These are phyloP conservation scores for Lampropteryx suffumata DNA, from an alignment of 2,888 invertebrate species.

Conservation along the genomic window DNA sequence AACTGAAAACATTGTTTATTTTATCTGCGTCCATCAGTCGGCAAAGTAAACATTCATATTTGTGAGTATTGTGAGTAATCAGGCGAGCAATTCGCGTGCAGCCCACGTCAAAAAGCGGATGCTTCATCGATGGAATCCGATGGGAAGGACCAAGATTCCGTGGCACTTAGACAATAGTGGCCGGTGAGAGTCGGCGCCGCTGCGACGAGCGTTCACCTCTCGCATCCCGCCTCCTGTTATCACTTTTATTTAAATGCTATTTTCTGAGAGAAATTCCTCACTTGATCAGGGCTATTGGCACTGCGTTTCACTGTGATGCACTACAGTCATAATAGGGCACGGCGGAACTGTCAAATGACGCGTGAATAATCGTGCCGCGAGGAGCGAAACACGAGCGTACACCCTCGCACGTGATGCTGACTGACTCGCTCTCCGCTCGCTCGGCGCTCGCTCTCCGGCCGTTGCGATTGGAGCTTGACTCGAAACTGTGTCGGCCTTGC, in stretches of 20 bases:
- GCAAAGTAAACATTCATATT: slow-evolving; percentile 59
- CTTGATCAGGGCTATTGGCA: slow-evolving; percentile 56
- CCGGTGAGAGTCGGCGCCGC: slow-evolving; percentile 80
- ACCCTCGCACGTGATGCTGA: slow-evolving; percentile 77
- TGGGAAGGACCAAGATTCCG: slow-evolving; percentile 81
- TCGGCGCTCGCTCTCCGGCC: slow-evolving; percentile 34
- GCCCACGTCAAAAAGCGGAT: slow-evolving; percentile 70
- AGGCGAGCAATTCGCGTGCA: slow-evolving; percentile 64
- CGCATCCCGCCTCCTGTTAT: slow-evolving; percentile 66
- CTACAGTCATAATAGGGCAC: slow-evolving; percentile 69
- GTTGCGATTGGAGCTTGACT: slow-evolving; percentile 52
- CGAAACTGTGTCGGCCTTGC: slow-evolving; percentile 59
- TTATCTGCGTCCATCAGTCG: slow-evolving; percentile 63
- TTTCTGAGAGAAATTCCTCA: slow-evolving; percentile 47
- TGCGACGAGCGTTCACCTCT: slow-evolving; percentile 81
- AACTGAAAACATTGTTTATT: slow-evolving; percentile 50
- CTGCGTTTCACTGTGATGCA: slow-evolving; percentile 67
- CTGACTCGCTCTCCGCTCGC: slow-evolving; percentile 62
- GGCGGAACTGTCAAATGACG: slow-evolving; percentile 74
- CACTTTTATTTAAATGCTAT: slow-evolving; percentile 45
- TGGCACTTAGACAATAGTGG: slow-evolving; percentile 80
- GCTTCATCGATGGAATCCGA: slow-evolving; percentile 75
- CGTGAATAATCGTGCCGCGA: slow-evolving; percentile 63
- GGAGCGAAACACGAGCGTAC: slow-evolving; percentile 57
- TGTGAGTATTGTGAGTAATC: slow-evolving; percentile 61